These are phyloP conservation scores for Drosophila dives DNA, from an alignment of 2,888 invertebrate genomes.

Conservation along the genomic window DNA sequence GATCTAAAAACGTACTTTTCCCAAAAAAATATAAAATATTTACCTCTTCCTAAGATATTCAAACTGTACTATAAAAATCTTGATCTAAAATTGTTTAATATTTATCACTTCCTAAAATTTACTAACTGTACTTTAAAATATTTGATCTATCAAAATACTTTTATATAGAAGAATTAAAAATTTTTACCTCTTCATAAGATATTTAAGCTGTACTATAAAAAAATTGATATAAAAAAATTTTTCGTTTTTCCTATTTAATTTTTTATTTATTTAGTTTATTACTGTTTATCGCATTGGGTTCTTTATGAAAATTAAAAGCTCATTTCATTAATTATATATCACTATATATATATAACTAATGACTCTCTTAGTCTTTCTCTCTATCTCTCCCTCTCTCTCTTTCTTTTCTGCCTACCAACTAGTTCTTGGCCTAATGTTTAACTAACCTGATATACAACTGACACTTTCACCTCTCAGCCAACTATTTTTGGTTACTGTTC, in stretches of 20 bases:
- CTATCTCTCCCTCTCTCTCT: not conserved
- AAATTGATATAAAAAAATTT: not conserved
- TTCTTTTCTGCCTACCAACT: not conserved
- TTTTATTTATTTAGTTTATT: not conserved
- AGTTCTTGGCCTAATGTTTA: slow-evolving; percentile 28
- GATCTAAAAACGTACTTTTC: too few relatives aligned
- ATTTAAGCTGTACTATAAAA: not conserved
- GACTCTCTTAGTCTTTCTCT: not conserved
- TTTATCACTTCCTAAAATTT: too few relatives aligned
- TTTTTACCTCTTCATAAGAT: not conserved
- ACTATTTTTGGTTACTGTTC: slow-evolving; percentile 23
- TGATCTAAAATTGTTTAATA: too few relatives aligned
- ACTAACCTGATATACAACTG: slow-evolving; percentile 48
- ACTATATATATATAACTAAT: too few relatives aligned
- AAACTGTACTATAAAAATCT: not conserved
- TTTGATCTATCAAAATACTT: too few relatives aligned
- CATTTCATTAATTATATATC: slow-evolving; percentile 3
- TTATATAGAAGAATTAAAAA: too few relatives aligned
- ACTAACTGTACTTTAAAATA: too few relatives aligned
- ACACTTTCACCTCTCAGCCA: slow-evolving; percentile 60
- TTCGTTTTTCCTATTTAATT: not conserved
- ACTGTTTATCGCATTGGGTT: not conserved
- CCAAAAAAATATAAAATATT: not conserved
- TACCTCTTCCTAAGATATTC: not conserved
- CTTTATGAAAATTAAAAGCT: not conserved